These are phyloP conservation scores for Cynopterus brachyotis DNA, from an alignment of 2,113 vertebrate genomes.

Conservation along the genomic window DNA sequence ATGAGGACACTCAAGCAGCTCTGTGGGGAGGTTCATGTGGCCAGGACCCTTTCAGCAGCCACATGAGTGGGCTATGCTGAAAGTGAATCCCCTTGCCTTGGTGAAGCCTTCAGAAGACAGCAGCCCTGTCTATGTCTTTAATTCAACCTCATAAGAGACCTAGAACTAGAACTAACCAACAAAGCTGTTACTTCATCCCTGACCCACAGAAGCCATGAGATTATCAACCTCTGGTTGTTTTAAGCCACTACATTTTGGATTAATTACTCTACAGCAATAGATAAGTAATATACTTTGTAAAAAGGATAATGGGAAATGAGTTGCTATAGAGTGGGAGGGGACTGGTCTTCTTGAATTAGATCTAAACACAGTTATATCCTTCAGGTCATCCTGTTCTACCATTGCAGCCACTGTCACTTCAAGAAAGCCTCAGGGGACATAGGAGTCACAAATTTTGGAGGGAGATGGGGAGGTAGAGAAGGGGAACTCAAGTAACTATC, in stretches of 20 bases:
- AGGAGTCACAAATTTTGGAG: background rate
- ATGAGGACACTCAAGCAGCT: background rate
- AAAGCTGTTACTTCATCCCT: background rate
- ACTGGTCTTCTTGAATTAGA: background rate
- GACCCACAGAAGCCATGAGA: background rate
- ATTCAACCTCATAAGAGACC: background rate
- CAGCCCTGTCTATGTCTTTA: background rate
- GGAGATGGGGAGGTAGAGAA: background rate
- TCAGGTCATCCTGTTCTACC: background rate
- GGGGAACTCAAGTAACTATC: background rate
- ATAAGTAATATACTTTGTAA: background rate
- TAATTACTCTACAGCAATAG: background rate
- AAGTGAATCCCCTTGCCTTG: background rate
- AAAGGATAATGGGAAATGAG: background rate
- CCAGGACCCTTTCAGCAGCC: background rate
- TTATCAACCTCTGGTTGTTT: background rate
- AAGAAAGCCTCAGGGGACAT: background rate
- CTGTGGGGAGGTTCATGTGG: background rate
- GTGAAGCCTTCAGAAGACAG: background rate
- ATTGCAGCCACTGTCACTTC: background rate
- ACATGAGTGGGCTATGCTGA: background rate
- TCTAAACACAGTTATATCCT: background rate
- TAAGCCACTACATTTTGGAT: background rate
- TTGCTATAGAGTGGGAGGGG: background rate
- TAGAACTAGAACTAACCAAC: background rate